These are phyloP conservation scores for Ornithorhynchus anatinus DNA, from an alignment of 2,113 vertebrate species.

Conservation along the genomic window DNA sequence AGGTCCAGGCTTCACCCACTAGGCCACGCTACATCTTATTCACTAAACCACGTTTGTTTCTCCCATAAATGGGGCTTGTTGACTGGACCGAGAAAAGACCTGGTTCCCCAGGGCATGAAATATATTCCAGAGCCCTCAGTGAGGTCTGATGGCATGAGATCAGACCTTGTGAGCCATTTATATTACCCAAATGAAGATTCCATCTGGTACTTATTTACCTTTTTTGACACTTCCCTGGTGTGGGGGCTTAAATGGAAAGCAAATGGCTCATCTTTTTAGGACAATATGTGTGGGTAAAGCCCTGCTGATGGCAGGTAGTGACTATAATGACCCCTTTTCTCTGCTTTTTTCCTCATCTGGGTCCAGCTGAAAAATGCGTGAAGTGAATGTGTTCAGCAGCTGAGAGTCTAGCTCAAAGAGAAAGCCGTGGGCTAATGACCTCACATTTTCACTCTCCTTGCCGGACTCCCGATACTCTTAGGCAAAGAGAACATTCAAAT, in stretches of 20 bases:
- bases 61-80: too few relatives aligned
- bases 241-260: background rate
- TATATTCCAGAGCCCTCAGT: too few relatives aligned
- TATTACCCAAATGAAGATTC: too few relatives aligned
- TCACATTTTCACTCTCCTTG: constrained; percentile 10
- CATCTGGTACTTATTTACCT: too few relatives aligned
- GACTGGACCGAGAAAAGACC: too few relatives aligned
- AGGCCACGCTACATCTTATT: too few relatives aligned
- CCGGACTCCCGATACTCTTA: background rate
- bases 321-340: background rate
- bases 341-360: background rate
- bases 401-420: background rate
- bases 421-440: background rate
- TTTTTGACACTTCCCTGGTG: background rate
- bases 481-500: constrained; percentile 17
- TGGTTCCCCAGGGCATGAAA: too few relatives aligned
- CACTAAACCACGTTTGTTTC: too few relatives aligned
- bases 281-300: background rate
- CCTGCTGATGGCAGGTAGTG: background rate
- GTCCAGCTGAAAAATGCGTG: background rate
- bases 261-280: background rate
- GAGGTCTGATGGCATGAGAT: too few relatives aligned
- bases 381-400: background rate
- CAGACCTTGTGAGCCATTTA: too few relatives aligned
- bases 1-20: too few relatives aligned